Evolutionary conservation across 2,888 invertebrate genomes (phyloP).

Genomic region (Sabellastarte sp.): DNA sequence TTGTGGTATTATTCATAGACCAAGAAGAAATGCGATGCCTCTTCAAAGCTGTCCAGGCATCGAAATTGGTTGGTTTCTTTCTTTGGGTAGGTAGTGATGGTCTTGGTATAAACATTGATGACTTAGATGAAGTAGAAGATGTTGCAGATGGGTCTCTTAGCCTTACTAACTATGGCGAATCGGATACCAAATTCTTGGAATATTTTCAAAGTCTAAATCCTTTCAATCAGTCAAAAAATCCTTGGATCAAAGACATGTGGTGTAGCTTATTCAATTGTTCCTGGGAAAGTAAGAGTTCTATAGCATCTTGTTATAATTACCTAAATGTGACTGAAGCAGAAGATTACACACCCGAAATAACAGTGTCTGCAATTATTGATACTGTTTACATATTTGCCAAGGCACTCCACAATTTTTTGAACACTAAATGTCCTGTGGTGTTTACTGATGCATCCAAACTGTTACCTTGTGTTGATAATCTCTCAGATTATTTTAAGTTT

Average conservation of each 20-base stretch:
- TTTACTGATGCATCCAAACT: not conserved
- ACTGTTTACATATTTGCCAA: constrained; percentile 37
- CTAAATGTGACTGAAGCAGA: constrained; percentile 5
- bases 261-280: constrained; percentile 34
- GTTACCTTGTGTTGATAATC: constrained; percentile 15
- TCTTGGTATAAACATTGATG: constrained; percentile 29
- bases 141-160: constrained; percentile 35
- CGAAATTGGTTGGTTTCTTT: constrained; percentile 35
- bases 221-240: constrained; percentile 28
- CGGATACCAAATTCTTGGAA: constrained; percentile 26
- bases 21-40: constrained; percentile 36
- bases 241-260: constrained; percentile 46
- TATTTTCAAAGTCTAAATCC: constrained; percentile 36
- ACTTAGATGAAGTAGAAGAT: constrained; percentile 29
- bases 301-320: too few relatives aligned
- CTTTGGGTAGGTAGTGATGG: constrained; percentile 51
- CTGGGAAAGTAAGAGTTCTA: constrained; percentile 18
- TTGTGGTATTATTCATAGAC: constrained; percentile 45
- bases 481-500: constrained; percentile 23
- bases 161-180: constrained; percentile 17
- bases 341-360: constrained; percentile 18
- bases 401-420: constrained; percentile 33
- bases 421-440: constrained; percentile 26
- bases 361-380: constrained; percentile 32
- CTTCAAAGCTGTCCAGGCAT: constrained; percentile 31